These are phyloP conservation scores for Apostichopus japonicus DNA, from an alignment of 35 echinoderm and acorn worm genomes.

Conservation along the genomic window DNA sequence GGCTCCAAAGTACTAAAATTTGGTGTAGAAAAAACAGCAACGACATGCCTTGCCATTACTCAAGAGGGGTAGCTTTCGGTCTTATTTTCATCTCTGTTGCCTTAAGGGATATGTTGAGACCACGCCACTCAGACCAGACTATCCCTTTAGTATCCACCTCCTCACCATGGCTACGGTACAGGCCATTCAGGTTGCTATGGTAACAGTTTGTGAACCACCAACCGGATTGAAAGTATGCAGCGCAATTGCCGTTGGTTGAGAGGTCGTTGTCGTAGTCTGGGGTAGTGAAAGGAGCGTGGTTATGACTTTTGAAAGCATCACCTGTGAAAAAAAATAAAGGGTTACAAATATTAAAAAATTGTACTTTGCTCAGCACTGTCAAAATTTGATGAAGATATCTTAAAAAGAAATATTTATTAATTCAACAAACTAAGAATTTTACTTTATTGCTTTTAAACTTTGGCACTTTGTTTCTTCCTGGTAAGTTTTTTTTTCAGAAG, in stretches of 20 bases:
- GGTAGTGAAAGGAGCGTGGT: slow-evolving; percentile 50
- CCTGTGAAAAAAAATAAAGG: slow-evolving; percentile 32
- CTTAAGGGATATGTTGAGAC: slow-evolving; percentile 60
- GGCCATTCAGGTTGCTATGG: slow-evolving; percentile 64
- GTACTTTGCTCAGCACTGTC: no score
- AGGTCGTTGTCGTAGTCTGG: slow-evolving; percentile 59
- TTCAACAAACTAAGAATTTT: no score
- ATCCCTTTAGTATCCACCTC: slow-evolving; percentile 41
- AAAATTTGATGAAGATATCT: no score
- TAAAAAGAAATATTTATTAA: no score
- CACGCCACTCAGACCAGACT: slow-evolving; percentile 52
- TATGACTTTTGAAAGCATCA: slow-evolving; percentile 45
- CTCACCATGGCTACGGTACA: slow-evolving; percentile 35
- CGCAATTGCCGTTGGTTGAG: slow-evolving; percentile 9
- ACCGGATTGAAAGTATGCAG: neutral
- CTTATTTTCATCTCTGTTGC: slow-evolving; percentile 67
- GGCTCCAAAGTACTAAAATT: no score
- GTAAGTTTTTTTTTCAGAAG: no score
- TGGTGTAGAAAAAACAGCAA: no score
- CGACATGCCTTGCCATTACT: no score
- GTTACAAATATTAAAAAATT: neutral
- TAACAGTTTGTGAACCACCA: slow-evolving; percentile 72
- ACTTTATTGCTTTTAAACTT: no score
- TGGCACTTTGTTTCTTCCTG: neutral
- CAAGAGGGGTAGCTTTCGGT: neutral